phyloP scores from a whole-genome alignment of 2,888 invertebrate species.

The Plagiodera versicolora region DNA sequence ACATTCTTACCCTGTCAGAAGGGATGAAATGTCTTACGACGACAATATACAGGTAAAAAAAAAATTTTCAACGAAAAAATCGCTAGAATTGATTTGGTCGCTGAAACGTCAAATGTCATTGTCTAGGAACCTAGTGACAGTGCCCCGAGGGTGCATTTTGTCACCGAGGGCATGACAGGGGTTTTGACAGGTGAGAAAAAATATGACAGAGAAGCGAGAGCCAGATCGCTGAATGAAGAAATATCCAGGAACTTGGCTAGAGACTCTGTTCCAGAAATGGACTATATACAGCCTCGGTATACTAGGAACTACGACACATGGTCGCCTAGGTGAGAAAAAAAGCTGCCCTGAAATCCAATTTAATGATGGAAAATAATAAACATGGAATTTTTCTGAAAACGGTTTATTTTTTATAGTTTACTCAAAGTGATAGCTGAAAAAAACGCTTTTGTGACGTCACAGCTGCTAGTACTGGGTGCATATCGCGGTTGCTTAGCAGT shows the following conservation, averaged over 20 bases:
- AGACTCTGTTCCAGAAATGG: conserved; percentile 25
- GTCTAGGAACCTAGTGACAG: conserved; percentile 56
- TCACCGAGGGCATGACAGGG: conserved; percentile 59
- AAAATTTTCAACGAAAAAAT: too few relatives aligned
- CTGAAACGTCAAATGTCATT: background rate
- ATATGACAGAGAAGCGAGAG: conserved; percentile 40
- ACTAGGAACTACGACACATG: conserved; percentile 25
- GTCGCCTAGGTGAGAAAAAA: conserved; percentile 9
- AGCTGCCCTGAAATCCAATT: too few relatives aligned
- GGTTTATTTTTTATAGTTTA: too few relatives aligned
- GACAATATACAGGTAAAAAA: conserved; percentile 56
- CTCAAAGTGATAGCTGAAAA: too few relatives aligned
- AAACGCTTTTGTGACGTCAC: too few relatives aligned
- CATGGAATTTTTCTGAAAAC: too few relatives aligned
- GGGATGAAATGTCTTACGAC: conserved; percentile 39
- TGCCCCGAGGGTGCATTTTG: conserved; percentile 66
- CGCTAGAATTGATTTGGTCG: too few relatives aligned
- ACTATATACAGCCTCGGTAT: conserved; percentile 32
- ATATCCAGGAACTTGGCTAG: conserved; percentile 28
- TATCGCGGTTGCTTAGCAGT: too few relatives aligned
- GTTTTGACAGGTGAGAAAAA: conserved; percentile 40
- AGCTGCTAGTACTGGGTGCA: too few relatives aligned
- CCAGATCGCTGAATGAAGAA: conserved; percentile 32
- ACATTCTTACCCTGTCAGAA: conserved; percentile 57
- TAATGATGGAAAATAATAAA: too few relatives aligned